A percentile compares a stretch with the other conserved stretches of the same genome.
Evolutionary conservation across 2,797 vertebrate species (phyloP).

Genomic region (Poeciliopsis gracilis): DNA sequence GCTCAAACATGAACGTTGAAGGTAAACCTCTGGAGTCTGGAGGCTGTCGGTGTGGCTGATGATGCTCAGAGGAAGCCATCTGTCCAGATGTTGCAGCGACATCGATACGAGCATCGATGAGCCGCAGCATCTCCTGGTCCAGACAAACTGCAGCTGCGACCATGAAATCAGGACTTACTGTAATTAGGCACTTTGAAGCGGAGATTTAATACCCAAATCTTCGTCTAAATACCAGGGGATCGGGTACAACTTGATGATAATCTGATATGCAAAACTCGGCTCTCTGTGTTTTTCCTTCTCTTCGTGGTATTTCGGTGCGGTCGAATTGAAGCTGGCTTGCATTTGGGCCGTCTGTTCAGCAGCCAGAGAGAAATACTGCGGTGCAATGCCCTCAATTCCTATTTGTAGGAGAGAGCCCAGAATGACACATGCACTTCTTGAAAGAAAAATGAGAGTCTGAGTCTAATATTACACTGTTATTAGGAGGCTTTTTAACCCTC

Average conservation of each 20-base stretch:
- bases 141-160: slow-evolving; percentile 82
- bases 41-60: slow-evolving; percentile 24
- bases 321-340: slow-evolving; percentile 68
- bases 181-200: slow-evolving; percentile 86
- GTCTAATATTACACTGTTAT: slow-evolving; percentile 81
- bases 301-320: slow-evolving; percentile 62
- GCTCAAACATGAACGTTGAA: background rate
- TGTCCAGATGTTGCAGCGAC: slow-evolving; percentile 65
- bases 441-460: slow-evolving; percentile 73
- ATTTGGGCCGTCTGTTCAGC: slow-evolving; percentile 77
- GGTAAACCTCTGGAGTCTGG: slow-evolving; percentile 35
- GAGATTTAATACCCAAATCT: slow-evolving; percentile 85
- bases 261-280: slow-evolving; percentile 79
- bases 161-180: slow-evolving; percentile 85
- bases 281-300: slow-evolving; percentile 74
- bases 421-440: slow-evolving; percentile 73
- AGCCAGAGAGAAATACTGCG: slow-evolving; percentile 71
- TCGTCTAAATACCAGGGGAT: slow-evolving; percentile 79
- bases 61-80: slow-evolving; percentile 52
- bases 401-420: slow-evolving; percentile 69
- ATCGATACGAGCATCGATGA: slow-evolving; percentile 76
- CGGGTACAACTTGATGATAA: slow-evolving; percentile 83
- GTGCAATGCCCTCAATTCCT: slow-evolving; percentile 63
- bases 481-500: slow-evolving; percentile 59
- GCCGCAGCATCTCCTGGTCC: slow-evolving; percentile 58